phyloP scores from a whole-genome alignment of 2,113 vertebrate genomes.

The Sardina pilchardus region DNA sequence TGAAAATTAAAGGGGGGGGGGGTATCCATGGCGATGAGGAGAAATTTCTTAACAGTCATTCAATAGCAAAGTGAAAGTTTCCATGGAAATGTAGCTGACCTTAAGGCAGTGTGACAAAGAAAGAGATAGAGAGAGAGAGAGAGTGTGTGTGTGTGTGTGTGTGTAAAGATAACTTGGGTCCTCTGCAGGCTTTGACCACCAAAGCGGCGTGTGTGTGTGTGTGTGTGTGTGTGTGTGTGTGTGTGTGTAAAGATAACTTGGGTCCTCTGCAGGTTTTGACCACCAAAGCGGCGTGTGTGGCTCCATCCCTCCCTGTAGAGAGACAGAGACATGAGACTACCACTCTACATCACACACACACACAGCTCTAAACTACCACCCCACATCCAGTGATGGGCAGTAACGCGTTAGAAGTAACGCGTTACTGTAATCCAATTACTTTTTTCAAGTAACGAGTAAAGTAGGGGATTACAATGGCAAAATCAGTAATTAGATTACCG shows the following conservation, averaged over 20 bases:
- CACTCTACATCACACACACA: no score
- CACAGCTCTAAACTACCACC: no score
- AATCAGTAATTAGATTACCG: no score
- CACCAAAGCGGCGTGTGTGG: neutral
- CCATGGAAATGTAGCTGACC: constrained; percentile 20
- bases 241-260: neutral
- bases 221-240: neutral
- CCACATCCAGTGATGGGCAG: no score
- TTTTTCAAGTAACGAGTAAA: no score
- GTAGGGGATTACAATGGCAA: no score
- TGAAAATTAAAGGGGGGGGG: constrained; percentile 28
- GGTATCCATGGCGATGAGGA: neutral
- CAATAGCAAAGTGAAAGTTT: neutral
- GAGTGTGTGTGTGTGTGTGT: neutral
- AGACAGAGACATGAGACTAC: neutral
- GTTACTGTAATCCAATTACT: no score
- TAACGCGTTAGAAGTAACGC: no score
- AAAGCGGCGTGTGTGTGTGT: no score
- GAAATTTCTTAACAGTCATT: neutral
- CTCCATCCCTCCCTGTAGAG: neutral
- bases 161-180: neutral
- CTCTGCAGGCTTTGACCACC: neutral
- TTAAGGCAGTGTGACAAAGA: constrained; percentile 43
- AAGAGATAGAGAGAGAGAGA: no score
- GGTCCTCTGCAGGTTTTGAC: neutral